Conservation (phyloP, 2,888 invertebrate genomes). For the Tubiluchus corallicola region DNA sequence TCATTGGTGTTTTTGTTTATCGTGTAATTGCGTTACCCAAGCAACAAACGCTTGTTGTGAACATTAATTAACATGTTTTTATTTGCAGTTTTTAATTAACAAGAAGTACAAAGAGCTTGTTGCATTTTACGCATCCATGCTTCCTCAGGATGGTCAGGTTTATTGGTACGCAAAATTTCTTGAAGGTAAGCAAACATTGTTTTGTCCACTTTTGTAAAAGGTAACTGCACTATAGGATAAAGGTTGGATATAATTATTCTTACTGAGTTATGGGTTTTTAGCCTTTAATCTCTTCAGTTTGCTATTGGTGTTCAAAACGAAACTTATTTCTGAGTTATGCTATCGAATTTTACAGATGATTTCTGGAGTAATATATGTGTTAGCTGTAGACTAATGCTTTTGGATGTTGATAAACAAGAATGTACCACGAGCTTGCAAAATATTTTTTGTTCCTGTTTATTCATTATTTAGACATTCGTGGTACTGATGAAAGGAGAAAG, state of each 20-base stretch:
- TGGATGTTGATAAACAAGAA: background rate
- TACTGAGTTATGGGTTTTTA: too few species aligned
- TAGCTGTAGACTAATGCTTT: background rate
- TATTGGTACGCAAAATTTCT: constrained; percentile 29
- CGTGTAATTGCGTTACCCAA: too few species aligned
- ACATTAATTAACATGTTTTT: constrained; percentile 6
- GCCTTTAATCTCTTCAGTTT: too few species aligned
- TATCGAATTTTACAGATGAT: background rate
- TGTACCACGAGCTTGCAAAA: background rate
- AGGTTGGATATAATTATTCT: too few species aligned
- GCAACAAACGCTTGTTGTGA: too few species aligned
- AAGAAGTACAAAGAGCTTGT: constrained; percentile 55
- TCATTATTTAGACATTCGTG: constrained; percentile 21
- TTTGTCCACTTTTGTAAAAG: too few species aligned
- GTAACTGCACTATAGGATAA: too few species aligned
- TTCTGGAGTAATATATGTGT: too few species aligned
- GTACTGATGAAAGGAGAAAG: constrained; percentile 24
- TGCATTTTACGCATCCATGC: constrained; percentile 62
- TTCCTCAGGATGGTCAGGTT: constrained; percentile 44
- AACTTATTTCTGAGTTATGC: background rate
- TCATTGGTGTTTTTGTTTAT: too few species aligned
- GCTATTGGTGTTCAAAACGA: too few species aligned
- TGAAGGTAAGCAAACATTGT: too few species aligned
- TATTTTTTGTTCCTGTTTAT: background rate
- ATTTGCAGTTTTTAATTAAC: constrained; percentile 44